Evolutionary conservation across 1,140 invertebrate species (phyloP).

Genomic region (Trissolcus basalis): DNA sequence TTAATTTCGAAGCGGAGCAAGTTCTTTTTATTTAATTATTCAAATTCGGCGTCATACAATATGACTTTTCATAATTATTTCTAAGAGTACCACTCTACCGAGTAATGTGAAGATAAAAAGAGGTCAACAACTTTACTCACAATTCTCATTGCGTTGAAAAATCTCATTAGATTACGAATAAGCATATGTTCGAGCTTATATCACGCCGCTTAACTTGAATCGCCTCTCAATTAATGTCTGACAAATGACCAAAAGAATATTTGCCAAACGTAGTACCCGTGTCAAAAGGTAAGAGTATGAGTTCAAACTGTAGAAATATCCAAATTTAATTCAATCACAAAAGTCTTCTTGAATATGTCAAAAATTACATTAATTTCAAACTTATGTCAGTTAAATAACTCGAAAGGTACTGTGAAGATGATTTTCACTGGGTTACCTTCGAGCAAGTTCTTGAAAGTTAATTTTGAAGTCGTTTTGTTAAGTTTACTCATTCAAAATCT

Average conservation of each 20-base stretch:
- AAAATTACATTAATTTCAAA: slow-evolving; percentile 4
- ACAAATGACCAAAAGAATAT: no score
- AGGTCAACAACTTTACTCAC: slow-evolving; percentile 22
- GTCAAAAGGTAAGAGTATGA: no score
- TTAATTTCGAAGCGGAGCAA: background rate
- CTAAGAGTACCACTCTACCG: slow-evolving; percentile 4
- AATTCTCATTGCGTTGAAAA: slow-evolving; percentile 18
- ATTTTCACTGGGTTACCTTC: slow-evolving; percentile 12
- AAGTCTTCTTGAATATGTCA: no score
- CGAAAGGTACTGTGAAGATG: slow-evolving; percentile 8
- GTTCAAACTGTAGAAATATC: no score
- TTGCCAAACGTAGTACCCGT: no score
- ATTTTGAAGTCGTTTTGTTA: slow-evolving; percentile 17
- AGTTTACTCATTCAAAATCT: slow-evolving; percentile 24
- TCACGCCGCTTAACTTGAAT: slow-evolving; percentile 17
- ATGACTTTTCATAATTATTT: slow-evolving; percentile 11
- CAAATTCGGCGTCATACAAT: background rate
- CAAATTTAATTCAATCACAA: no score
- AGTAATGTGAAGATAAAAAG: slow-evolving; percentile 7
- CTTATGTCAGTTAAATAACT: slow-evolving; percentile 7
- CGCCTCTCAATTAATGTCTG: background rate
- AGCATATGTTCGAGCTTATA: slow-evolving; percentile 9
- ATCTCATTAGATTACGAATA: slow-evolving; percentile 1
- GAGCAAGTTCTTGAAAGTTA: slow-evolving; percentile 23
- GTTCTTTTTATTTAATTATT: background rate